Conservation (phyloP, 2,113 vertebrate species). For the Delphinapterus leucas region DNA sequence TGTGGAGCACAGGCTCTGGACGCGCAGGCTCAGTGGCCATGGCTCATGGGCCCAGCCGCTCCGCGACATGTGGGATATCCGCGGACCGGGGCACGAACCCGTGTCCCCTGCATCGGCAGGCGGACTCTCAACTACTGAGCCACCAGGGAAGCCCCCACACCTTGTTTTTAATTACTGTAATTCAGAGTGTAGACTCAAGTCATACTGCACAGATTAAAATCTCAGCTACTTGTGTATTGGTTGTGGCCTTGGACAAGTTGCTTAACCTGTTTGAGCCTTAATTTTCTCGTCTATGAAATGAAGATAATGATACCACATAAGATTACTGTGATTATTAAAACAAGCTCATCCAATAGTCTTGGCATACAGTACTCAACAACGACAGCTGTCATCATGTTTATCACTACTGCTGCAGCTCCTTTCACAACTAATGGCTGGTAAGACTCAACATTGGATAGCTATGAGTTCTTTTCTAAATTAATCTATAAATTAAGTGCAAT, state of each 20-base stretch:
- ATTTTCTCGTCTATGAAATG: neutral
- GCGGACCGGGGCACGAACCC: too few relatives aligned
- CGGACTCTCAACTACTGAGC: too few relatives aligned
- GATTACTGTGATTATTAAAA: neutral
- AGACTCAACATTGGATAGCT: neutral
- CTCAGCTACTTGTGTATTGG: neutral
- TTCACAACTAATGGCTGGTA: neutral
- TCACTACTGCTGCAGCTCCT: neutral
- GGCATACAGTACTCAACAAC: neutral
- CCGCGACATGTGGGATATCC: too few relatives aligned
- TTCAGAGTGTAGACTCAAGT: neutral
- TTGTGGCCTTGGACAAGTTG: neutral
- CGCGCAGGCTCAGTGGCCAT: too few relatives aligned
- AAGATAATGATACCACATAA: neutral
- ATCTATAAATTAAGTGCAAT: neutral
- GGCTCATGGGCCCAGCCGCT: too few relatives aligned
- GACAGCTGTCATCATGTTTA: neutral
- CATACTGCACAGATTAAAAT: neutral
- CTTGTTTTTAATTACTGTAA: neutral
- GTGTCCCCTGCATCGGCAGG: too few relatives aligned
- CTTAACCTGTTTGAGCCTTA: neutral
- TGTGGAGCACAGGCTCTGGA: too few relatives aligned
- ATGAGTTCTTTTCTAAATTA: constrained; percentile 20
- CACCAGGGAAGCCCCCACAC: neutral
- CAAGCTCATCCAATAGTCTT: neutral